These are phyloP conservation scores for Pristionchus entomophagus DNA, from an alignment of 2,888 invertebrate species.

Conservation along the genomic window DNA sequence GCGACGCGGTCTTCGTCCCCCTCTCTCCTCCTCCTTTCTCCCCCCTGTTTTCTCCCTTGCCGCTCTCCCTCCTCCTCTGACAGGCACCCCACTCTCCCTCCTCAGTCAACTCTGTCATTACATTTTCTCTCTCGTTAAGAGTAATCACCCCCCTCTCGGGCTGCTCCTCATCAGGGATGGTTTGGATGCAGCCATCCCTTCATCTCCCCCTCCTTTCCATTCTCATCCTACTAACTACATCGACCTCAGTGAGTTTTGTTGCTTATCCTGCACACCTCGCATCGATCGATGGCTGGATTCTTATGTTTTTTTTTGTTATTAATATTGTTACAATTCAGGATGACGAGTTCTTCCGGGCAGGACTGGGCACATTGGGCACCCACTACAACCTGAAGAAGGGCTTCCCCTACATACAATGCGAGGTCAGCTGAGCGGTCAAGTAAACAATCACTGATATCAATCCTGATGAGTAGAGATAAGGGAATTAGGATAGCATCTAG, in stretches of 20 bases:
- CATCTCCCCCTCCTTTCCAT: neutral
- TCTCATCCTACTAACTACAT: neutral
- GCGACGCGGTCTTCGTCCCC: constrained; percentile 21
- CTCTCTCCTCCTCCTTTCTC: neutral
- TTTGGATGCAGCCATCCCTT: constrained; percentile 25
- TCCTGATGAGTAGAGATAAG: neutral
- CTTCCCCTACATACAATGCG: constrained; percentile 25
- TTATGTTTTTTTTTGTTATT: too few species aligned
- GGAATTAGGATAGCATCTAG: neutral
- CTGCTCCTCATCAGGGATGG: constrained; percentile 35
- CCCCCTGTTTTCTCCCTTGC: neutral
- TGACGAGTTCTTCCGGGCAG: neutral
- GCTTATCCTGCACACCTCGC: neutral
- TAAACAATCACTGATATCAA: too few species aligned
- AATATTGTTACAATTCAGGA: neutral
- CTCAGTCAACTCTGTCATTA: neutral
- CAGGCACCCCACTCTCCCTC: neutral
- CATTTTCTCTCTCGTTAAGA: neutral
- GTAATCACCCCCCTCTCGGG: neutral
- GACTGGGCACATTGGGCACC: neutral
- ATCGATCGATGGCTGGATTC: too few species aligned
- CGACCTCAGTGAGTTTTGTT: neutral
- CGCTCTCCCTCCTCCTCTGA: neutral
- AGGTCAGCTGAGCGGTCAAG: neutral
- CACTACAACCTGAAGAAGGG: constrained; percentile 39